Base-by-base conservation (phyloP, 2,797 vertebrate genomes). In the Bovichtus diacanthus region DNA sequence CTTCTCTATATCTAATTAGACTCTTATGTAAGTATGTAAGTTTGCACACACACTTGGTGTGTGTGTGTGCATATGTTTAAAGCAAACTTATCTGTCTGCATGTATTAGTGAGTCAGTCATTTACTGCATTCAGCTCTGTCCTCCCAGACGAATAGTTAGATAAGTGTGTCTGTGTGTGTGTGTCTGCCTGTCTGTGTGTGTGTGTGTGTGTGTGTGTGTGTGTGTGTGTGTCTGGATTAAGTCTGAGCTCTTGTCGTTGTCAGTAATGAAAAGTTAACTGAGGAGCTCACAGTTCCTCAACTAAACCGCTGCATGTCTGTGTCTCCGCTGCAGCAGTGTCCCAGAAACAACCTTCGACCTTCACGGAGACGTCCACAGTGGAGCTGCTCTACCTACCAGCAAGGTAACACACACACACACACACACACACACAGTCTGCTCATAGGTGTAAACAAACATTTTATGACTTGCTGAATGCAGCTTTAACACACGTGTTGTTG, bases 341-440 rank as follows among this genome's bases (percentile, higher is more conserved):
- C 96, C 97, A 71, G 98, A 99, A 93, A 97, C 97, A 1, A 97
- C 96, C 63, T 99, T 99, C 91, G 98, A 98, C 88, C 93, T 98
- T 74, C 98, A 97, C 87, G 97, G 98, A 76, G 98, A 99, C 85
- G 78, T 98, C 89, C 97, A 96, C 87, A 96, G 96, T 78, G 96
- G 95, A 88, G 88, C 95, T n/a, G 94, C 95, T 1, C 86, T 99
- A 61, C 95, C 98, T 15, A 94, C 95, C 62, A 99, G 97, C 96
- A 98, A 98, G 98, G 98, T 99, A 95, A 84, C 46, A 0, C 38
- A 15, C 77, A 25, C 43, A 6, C 34, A 5, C 29, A n/a, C 46
- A 9, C 18, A 23, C 44, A 71, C 47, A 21, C 31, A 49, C 69
- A 64, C 27, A 53, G 15, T 44, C 9, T 50, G 3, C 13, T 29